Percentiles rank a stretch among this genome's conserved stretches.
Evolutionary conservation across 2,888 invertebrate species (phyloP).

Genomic region (Parnassius glacialis): DNA sequence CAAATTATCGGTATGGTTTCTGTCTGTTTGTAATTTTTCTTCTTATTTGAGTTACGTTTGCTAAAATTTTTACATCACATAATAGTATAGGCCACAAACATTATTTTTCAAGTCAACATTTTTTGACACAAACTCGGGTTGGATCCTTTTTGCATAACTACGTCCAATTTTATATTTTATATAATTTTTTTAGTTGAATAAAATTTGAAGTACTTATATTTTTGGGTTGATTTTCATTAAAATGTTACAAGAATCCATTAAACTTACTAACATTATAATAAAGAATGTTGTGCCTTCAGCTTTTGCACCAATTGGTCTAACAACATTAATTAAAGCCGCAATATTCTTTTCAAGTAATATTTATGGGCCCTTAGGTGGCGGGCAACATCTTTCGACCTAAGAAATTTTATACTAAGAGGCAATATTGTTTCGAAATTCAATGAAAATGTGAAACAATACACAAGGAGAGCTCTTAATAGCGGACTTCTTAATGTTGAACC

Average conservation of each 20-base stretch:
- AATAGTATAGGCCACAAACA: no score
- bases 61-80: no score
- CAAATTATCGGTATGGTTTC: no score
- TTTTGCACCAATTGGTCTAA: constrained; percentile 8
- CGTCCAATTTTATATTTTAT: no score
- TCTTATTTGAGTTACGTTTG: no score
- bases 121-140: no score
- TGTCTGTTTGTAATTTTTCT: no score
- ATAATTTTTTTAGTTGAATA: no score
- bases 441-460: neutral
- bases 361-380: neutral
- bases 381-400: constrained; percentile 13
- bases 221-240: constrained; percentile 4
- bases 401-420: neutral
- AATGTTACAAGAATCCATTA: neutral
- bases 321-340: constrained; percentile 11
- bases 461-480: neutral
- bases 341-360: constrained; percentile 7
- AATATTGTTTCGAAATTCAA: neutral
- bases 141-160: no score
- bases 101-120: no score
- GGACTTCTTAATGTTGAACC: neutral
- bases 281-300: constrained; percentile 1
- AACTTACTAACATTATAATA: constrained; percentile 1
- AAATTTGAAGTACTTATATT: no score